Evolutionary conservation across 1,140 invertebrate genomes (phyloP).

Genomic region (Diuraphis noxia): DNA sequence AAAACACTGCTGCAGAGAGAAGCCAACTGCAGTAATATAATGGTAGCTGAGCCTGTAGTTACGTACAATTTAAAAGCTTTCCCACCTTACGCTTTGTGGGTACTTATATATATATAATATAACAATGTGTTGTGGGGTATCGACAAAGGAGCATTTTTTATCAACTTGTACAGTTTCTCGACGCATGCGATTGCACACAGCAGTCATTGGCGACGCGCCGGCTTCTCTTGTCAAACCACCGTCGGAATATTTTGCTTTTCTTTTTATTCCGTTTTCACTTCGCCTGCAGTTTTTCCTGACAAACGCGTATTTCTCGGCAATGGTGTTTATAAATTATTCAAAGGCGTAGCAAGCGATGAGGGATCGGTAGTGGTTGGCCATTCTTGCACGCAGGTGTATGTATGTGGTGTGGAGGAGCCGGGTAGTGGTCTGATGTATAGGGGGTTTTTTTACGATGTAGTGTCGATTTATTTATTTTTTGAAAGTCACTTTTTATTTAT

Average conservation of each 20-base stretch:
- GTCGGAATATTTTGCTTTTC: neutral
- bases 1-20: neutral
- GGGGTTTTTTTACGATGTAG: neutral
- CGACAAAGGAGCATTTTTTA: slow-evolving; percentile 23
- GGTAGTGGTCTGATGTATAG: neutral
- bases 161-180: slow-evolving; percentile 28
- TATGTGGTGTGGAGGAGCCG: too few relatives aligned
- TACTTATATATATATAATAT: neutral
- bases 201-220: neutral
- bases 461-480: slow-evolving; percentile 26
- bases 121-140: neutral
- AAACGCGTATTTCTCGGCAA: neutral
- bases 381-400: too few relatives aligned
- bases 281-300: neutral
- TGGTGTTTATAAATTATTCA: slow-evolving; percentile 23
- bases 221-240: neutral
- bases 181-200: neutral
- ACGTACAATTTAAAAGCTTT: neutral
- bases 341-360: neutral
- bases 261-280: neutral
- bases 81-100: neutral
- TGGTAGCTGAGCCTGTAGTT: too few relatives aligned
- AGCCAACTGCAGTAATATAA: neutral
- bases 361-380: neutral
- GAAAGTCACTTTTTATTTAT: neutral